These are phyloP conservation scores for Columba guinea DNA, from an alignment of 2,797 vertebrate genomes.

Conservation along the genomic window DNA sequence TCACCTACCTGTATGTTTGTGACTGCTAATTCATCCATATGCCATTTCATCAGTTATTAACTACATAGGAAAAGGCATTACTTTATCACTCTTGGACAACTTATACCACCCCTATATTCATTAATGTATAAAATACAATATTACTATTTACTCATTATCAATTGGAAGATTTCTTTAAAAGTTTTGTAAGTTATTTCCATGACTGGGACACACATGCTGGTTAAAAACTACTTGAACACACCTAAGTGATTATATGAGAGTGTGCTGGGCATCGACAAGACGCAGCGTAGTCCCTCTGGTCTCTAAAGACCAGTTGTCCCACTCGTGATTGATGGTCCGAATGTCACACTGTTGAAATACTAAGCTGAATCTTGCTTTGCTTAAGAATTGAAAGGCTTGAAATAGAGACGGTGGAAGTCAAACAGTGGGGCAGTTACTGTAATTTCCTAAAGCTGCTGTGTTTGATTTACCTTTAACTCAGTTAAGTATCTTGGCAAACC, in stretches of 20 bases:
- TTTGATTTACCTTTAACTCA: conserved; percentile 54
- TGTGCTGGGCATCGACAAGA: not conserved
- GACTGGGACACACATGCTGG: not conserved
- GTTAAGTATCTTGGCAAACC: conserved; percentile 41
- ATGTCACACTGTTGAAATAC: not conserved
- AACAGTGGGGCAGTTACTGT: not conserved
- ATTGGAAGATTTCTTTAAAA: not conserved
- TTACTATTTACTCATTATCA: not conserved
- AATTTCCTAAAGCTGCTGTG: conserved; percentile 22
- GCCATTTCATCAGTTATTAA: conserved; percentile 18
- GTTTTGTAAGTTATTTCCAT: not conserved
- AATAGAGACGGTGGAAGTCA: not conserved
- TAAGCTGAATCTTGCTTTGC: not conserved
- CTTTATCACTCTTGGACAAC: conserved; percentile 1
- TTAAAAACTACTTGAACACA: not conserved
- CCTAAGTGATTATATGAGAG: not conserved
- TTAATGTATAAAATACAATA: not conserved
- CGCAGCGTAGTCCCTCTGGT: not conserved
- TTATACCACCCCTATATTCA: not conserved
- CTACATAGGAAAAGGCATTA: not conserved
- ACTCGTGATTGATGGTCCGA: not conserved
- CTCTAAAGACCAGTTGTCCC: not conserved
- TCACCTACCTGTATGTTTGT: conserved; percentile 11
- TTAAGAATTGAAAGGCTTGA: not conserved
- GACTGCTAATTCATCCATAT: not conserved